phyloP scores from a whole-genome alignment of 1,140 invertebrate genomes.

The Bombus pyrosoma region DNA sequence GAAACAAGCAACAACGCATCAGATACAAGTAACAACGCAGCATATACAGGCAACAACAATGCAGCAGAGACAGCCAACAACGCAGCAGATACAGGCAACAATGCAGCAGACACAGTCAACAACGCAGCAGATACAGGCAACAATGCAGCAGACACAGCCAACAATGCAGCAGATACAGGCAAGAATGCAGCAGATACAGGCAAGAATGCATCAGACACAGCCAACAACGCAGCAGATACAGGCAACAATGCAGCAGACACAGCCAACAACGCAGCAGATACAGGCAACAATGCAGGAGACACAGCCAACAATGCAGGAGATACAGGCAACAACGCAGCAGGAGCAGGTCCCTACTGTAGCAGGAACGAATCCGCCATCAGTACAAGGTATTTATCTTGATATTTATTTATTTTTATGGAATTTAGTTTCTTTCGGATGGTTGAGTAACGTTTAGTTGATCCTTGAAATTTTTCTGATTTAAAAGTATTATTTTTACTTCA shows the following conservation, averaged over 20 bases:
- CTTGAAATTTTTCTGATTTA: too few relatives aligned
- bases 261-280: fast-evolving
- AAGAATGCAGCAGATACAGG: too few relatives aligned
- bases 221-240: too few relatives aligned
- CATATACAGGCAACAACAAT: too few relatives aligned
- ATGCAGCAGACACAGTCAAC: fast-evolving
- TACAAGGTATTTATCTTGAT: not conserved
- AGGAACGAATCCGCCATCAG: fast-evolving
- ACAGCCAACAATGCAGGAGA: too few relatives aligned
- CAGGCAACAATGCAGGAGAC: fast-evolving
- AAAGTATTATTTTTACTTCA: not conserved
- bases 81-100: too few relatives aligned
- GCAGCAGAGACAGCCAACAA: too few relatives aligned
- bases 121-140: fast-evolving
- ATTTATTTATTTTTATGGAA: not conserved
- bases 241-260: fast-evolving
- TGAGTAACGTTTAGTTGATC: too few relatives aligned
- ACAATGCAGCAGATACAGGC: too few relatives aligned
- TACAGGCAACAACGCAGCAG: too few relatives aligned
- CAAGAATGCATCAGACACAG: fast-evolving
- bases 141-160: fast-evolving
- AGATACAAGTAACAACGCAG: fast-evolving
- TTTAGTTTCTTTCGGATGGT: not conserved
- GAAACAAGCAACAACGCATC: too few relatives aligned
- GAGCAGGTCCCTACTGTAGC: fast-evolving